These are phyloP conservation scores for Wasmannia auropunctata DNA, from an alignment of 1,140 invertebrate species.

Conservation along the genomic window DNA sequence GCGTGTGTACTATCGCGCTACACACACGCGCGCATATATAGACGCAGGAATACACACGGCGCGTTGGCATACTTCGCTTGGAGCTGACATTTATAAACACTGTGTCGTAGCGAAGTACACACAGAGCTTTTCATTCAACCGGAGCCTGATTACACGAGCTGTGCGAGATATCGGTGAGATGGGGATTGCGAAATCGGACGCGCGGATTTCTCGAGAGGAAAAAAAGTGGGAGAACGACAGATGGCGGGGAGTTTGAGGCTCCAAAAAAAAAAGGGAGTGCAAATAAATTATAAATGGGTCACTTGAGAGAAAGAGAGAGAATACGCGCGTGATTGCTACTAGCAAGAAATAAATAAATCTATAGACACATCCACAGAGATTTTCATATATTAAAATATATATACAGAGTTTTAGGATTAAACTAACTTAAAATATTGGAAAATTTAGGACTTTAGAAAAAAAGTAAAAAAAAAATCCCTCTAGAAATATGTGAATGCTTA, in stretches of 20 bases:
- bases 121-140: constrained; percentile 68
- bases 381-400: neutral
- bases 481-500: neutral
- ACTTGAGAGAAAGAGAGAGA: no score
- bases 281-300: neutral
- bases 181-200: constrained; percentile 60
- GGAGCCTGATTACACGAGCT: constrained; percentile 58
- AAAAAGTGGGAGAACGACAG: constrained; percentile 11
- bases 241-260: neutral
- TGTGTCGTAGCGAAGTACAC: constrained; percentile 41
- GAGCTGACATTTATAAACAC: constrained; percentile 73
- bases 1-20: constrained; percentile 9
- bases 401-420: neutral
- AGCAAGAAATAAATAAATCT: constrained; percentile 1
- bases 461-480: no score
- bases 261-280: neutral
- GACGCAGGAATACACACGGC: constrained; percentile 5
- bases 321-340: neutral
- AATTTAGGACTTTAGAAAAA: no score
- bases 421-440: no score
- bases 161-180: constrained; percentile 62
- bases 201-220: constrained; percentile 43
- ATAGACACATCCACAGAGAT: neutral
- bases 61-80: constrained; percentile 67
- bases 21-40: neutral